Percentiles rank a stretch among this genome's conserved stretches.
Conservation (phyloP, 2,113 vertebrate genomes). For the Dendropsophus ebraccatus region DNA sequence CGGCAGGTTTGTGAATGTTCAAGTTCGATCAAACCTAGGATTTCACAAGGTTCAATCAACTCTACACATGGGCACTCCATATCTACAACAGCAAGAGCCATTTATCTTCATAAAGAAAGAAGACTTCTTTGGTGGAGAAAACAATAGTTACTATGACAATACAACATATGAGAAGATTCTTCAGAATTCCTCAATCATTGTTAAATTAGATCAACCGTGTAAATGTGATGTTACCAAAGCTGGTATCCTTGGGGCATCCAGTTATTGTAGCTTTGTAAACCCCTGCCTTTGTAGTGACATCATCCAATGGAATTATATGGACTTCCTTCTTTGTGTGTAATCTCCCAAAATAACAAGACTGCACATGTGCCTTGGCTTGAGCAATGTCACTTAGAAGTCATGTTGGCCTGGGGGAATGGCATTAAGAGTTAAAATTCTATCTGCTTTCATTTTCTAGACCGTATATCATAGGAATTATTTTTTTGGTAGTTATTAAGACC, state of each 20-base stretch:
- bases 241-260: conserved; percentile 4
- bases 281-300: conserved; percentile 23
- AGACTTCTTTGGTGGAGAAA: background rate
- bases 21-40: too few species aligned
- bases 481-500: too few species aligned
- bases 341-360: conserved; percentile 25
- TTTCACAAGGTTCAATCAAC: too few species aligned
- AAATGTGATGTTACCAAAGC: background rate
- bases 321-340: conserved; percentile 32
- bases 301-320: background rate
- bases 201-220: background rate
- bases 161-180: background rate
- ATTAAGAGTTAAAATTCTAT: background rate
- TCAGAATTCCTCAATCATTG: background rate
- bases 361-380: conserved; percentile 1
- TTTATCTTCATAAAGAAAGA: background rate
- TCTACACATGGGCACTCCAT: too few species aligned
- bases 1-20: too few species aligned
- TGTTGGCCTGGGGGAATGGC: background rate
- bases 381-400: background rate
- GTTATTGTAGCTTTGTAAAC: conserved; percentile 20
- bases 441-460: background rate
- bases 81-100: too few species aligned
- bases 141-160: background rate
- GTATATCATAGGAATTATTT: too few species aligned